phyloP scores from a whole-genome alignment of 2,888 invertebrate species.

The Chalcosyrphus nemorum region DNA sequence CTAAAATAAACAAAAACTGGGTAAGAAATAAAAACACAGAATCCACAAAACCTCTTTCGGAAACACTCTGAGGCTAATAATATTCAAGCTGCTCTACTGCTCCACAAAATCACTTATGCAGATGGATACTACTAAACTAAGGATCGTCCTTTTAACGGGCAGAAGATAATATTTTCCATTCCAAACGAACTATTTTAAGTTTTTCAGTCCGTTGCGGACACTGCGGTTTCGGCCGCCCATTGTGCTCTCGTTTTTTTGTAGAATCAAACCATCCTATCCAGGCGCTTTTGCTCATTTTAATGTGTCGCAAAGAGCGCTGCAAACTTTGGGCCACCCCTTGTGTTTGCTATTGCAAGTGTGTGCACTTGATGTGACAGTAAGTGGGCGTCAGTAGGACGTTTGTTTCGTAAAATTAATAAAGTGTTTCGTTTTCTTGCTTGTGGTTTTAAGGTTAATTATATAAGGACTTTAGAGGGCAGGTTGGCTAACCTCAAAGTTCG shows the following conservation, averaged over 20 bases:
- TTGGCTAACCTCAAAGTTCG: slow-evolving; percentile 68
- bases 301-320: slow-evolving; percentile 34
- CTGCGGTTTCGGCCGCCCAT: slow-evolving; percentile 58
- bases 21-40: not conserved
- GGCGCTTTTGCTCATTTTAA: slow-evolving; percentile 32
- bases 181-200: slow-evolving; percentile 61
- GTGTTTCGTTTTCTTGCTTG: slow-evolving; percentile 69
- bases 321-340: slow-evolving; percentile 48
- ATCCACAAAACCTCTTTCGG: not conserved
- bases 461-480: slow-evolving; percentile 61
- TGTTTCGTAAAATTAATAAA: slow-evolving; percentile 70
- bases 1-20: too few relatives aligned
- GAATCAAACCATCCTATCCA: slow-evolving; percentile 18
- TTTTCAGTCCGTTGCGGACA: slow-evolving; percentile 55
- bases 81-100: slow-evolving; percentile 52
- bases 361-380: slow-evolving; percentile 70
- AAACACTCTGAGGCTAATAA: slow-evolving; percentile 48
- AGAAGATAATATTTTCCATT: slow-evolving; percentile 54
- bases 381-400: slow-evolving; percentile 66
- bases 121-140: slow-evolving; percentile 38
- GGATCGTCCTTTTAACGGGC: slow-evolving; percentile 41
- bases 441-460: slow-evolving; percentile 70
- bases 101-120: slow-evolving; percentile 55
- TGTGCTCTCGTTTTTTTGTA: slow-evolving; percentile 17
- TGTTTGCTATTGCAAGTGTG: slow-evolving; percentile 50